A percentile compares a stretch with the other conserved stretches of the same genome.
Evolutionary conservation across 2,888 invertebrate genomes (phyloP).

Genomic region (Nomada goodeniana): DNA sequence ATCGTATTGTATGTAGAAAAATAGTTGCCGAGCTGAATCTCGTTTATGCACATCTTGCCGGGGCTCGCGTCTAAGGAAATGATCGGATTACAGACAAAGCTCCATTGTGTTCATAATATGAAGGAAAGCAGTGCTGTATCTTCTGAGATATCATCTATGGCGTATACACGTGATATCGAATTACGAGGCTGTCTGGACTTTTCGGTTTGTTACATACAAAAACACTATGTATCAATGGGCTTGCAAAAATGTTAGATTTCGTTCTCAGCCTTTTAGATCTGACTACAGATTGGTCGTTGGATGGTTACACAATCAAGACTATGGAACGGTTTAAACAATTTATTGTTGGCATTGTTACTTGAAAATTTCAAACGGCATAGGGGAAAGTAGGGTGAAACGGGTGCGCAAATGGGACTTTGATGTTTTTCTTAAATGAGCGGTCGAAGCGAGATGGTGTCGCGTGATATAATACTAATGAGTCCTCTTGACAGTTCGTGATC

Average conservation of each 20-base stretch:
- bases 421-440: too few species aligned
- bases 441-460: too few species aligned
- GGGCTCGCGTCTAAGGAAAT: slow-evolving; percentile 55
- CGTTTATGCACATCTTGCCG: slow-evolving; percentile 21
- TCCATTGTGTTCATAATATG: slow-evolving; percentile 59
- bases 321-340: too few species aligned
- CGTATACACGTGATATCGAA: slow-evolving; percentile 54
- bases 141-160: slow-evolving; percentile 63
- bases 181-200: slow-evolving; percentile 51
- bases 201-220: slow-evolving; percentile 20
- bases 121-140: slow-evolving; percentile 66
- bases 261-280: not conserved
- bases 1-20: not conserved
- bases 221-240: not conserved
- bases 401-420: too few species aligned
- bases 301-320: too few species aligned
- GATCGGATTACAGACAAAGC: slow-evolving; percentile 59
- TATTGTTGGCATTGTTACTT: too few species aligned
- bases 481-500: too few species aligned
- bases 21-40: not conserved
- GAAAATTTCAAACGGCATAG: too few species aligned
- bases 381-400: too few species aligned
- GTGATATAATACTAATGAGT: too few species aligned
- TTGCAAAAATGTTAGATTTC: slow-evolving; percentile 8
- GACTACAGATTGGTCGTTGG: too few species aligned